Evolutionary conservation across 2,113 vertebrate species (phyloP), one percentile per base, ranked within the genome.

Genomic region (Planiliza haematocheilus): DNA sequence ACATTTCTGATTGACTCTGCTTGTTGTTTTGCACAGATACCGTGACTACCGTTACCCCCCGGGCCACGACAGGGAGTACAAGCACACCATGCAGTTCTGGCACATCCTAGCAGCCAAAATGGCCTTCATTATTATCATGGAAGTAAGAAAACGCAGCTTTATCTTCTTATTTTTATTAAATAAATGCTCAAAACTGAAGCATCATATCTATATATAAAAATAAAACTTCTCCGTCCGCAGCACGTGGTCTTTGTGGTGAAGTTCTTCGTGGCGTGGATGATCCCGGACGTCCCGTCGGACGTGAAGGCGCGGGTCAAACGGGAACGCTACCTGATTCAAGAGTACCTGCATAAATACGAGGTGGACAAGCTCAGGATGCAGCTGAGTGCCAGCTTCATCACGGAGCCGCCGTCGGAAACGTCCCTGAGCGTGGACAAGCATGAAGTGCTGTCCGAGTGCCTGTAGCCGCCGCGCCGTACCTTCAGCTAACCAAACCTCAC

Each of bases 121-220:
- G 94, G 96, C 96, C 37, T 99, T 99, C 77, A 99, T 99, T 34
- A 98, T 99, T 46, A 95, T 95, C 77, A 97, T 99, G 95, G 98
- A 99, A 91, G 98, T 98, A 94, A 85, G 79, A 55, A 36, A 45
- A 20, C 12, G 1, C 9, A 10, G 0, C n/a, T 51, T 52, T 36
- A 7, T 14, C 18, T 39, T 13, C 7, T 36, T 20, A 8, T 18
- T 59, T 16, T 0, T 2, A 30, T 30, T 30, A 2, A 16, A 12
- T 21, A 12, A 20, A n/a, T 17, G 4, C 10, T 39, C 16, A 24
- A 37, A 46, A 39, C 21, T 1, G 11, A 52, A 36, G 34, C 42
- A 49, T 42, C 10, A 8, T 4, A 16, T 8, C 37, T 7, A 2
- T 24, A 41, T 39, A 2, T 45, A 41, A 0, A 56, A 4, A 9